Percentiles rank a stretch among this genome's conserved stretches.
Evolutionary conservation across 2,797 vertebrate species (phyloP).

Genomic region (Thunnus albacares): DNA sequence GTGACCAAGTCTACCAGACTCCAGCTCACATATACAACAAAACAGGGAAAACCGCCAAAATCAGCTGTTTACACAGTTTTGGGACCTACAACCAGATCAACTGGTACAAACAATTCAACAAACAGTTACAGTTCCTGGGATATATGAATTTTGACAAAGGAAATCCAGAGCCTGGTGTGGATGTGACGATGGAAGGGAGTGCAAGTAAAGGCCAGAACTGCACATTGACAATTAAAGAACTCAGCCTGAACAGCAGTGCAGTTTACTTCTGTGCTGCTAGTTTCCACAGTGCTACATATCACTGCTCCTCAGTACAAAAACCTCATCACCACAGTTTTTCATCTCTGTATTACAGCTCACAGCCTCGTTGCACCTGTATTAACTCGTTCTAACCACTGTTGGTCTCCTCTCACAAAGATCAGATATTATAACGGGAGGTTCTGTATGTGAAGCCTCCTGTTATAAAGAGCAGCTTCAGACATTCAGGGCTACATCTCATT

Average conservation of each 20-base stretch:
- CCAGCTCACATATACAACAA: constrained; percentile 35
- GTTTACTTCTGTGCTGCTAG: not conserved
- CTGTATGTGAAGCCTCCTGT: too few species aligned
- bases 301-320: too few species aligned
- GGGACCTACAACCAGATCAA: constrained; percentile 38
- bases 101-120: constrained; percentile 72
- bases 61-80: constrained; percentile 64
- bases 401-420: too few species aligned
- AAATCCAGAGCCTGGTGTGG: not conserved
- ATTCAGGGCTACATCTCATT: too few species aligned
- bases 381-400: too few species aligned
- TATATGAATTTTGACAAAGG: constrained; percentile 12
- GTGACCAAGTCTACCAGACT: constrained; percentile 52
- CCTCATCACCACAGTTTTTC: too few species aligned
- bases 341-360: not conserved
- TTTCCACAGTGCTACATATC: not conserved
- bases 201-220: too few species aligned
- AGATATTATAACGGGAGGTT: too few species aligned
- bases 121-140: constrained; percentile 56
- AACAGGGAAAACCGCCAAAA: not conserved
- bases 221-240: not conserved
- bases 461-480: too few species aligned
- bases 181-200: too few species aligned
- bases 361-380: not conserved
- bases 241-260: not conserved